Evolutionary conservation across 1,140 invertebrate species (phyloP), one percentile per base, ranked within the genome.

Genomic region (Tetragonula clypearis): DNA sequence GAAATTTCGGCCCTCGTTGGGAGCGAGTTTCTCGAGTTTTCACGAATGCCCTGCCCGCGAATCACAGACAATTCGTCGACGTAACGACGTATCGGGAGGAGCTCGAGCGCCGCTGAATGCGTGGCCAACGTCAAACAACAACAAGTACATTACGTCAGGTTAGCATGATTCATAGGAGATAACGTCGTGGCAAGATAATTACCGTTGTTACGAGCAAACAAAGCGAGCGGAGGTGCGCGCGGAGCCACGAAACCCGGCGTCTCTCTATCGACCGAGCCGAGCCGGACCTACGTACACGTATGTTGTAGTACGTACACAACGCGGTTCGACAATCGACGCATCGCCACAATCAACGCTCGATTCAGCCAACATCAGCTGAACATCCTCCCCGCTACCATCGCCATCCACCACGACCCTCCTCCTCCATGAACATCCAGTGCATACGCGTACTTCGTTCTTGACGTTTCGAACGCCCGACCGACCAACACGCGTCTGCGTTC

Each of bases 161-260:
- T 90, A 84, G 81, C 85, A 87, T 90, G 88, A 90, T 89, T 90
- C 88, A 90, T 89, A 21, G 66, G 81, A 86, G 88, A 89, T 90
- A 90, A 90, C 79, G 81, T 87, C 85, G 87, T 79, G 65, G 53
- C 85, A 76, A 87, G 87, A 87, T 90, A 90, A 90, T 90, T 90
- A 88, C 81, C 78, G 85, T 90, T 82, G 78, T 90, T 89, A 87
- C 76, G 85, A 26, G 82, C 88, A 87, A 90, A 90, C 88, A 89
- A 90, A 90, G 88, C 79, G 30, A 30, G 88, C 79, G 75, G 65
- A 72, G 60, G 66, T 60, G 74, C 73, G n/a, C 53, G 75, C 60
- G n/a, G n/a, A 79, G 79, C 82, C 49, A 79, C 74, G 55, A 60
- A 66, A 58, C 68, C 60, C 41, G 35, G 1, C 78, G 74, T 55